These are phyloP conservation scores for Aptenodytes forsteri DNA, from an alignment of 2,113 vertebrate species.

Conservation along the genomic window DNA sequence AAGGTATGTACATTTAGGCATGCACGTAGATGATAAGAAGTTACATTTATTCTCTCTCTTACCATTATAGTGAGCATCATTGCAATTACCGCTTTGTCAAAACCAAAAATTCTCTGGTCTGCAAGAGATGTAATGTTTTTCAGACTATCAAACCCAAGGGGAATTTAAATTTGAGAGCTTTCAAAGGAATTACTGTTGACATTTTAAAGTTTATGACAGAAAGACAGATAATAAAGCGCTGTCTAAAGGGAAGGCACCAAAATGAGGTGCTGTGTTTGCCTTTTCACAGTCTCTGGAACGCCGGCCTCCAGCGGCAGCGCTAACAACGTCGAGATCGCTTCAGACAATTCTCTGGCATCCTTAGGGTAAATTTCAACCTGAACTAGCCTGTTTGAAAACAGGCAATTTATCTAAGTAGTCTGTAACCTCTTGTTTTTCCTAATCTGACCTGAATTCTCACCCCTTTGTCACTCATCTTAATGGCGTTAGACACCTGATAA, in stretches of 20 bases:
- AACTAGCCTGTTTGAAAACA: background rate
- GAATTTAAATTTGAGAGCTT: background rate
- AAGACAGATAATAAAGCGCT: background rate
- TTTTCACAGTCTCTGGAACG: background rate
- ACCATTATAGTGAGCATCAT: background rate
- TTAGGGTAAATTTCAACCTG: slow-evolving; percentile 12
- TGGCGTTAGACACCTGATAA: slow-evolving; percentile 41
- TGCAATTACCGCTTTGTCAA: background rate
- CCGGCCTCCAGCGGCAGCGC: background rate
- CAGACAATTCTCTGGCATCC: background rate
- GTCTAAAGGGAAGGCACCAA: background rate
- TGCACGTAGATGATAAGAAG: background rate
- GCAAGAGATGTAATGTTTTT: background rate
- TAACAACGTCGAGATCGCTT: background rate
- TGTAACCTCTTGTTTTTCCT: background rate
- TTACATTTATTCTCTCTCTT: background rate
- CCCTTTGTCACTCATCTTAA: slow-evolving; percentile 21
- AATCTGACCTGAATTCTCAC: slow-evolving; percentile 20
- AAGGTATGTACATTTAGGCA: background rate
- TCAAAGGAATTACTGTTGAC: background rate
- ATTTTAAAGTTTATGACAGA: background rate
- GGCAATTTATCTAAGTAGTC: background rate
- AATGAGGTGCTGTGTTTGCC: background rate
- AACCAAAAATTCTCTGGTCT: background rate
- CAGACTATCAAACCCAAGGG: background rate